Evolutionary conservation across 2,888 invertebrate genomes (phyloP).

Genomic region (Liposcelis brunnea): DNA sequence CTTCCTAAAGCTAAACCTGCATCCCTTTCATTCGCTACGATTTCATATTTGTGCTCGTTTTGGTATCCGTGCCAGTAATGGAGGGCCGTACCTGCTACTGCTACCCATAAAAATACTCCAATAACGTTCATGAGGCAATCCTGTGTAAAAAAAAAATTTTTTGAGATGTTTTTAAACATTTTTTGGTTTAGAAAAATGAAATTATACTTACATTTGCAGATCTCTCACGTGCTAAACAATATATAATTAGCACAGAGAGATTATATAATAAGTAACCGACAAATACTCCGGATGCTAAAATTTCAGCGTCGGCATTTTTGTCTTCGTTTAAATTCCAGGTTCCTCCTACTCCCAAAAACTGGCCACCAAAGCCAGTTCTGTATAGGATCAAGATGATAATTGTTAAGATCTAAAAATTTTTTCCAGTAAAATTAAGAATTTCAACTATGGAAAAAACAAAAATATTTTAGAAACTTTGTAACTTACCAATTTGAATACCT

Average conservation of each 20-base stretch:
- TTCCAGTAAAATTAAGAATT: constrained; percentile 6
- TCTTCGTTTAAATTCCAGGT: constrained; percentile 83
- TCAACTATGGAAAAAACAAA: too few relatives aligned
- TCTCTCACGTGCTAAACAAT: constrained; percentile 36
- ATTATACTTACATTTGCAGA: constrained; percentile 1
- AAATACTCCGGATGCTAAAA: constrained; percentile 71
- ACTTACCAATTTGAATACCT: constrained; percentile 68
- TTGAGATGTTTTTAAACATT: not conserved
- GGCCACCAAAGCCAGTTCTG: constrained; percentile 64
- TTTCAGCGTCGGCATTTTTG: constrained; percentile 74
- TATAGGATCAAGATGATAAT: constrained; percentile 63
- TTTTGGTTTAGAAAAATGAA: not conserved
- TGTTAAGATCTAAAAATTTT: constrained; percentile 50
- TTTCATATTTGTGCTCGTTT: constrained; percentile 56
- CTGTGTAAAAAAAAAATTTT: constrained; percentile 35
- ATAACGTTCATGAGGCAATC: constrained; percentile 79
- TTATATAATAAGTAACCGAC: constrained; percentile 79
- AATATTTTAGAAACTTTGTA: constrained; percentile 13
- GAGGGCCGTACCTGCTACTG: constrained; percentile 68
- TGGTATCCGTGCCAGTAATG: constrained; percentile 83
- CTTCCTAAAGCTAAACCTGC: constrained; percentile 67
- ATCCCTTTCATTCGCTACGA: constrained; percentile 58
- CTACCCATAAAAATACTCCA: constrained; percentile 68
- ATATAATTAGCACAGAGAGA: constrained; percentile 52
- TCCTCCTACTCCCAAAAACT: constrained; percentile 72